Base-by-base conservation (phyloP, 1,140 invertebrate genomes). In the Plodia interpunctella region DNA sequence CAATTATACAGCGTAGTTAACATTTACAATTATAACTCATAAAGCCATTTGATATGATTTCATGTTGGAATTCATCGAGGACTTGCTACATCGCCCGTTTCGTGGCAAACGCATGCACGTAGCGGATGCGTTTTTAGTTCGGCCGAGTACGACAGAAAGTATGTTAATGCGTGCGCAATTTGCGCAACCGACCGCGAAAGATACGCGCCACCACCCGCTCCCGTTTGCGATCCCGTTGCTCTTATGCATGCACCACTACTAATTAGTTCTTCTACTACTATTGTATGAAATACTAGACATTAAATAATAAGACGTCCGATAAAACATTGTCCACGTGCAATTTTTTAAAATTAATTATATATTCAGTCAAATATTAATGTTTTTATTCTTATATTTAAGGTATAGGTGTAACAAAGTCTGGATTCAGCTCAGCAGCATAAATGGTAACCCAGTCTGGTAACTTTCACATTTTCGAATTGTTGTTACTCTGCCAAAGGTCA, bases 111-210 rank as follows among this genome's bases (percentile, higher is more conserved):
- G 55, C 60, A 55, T 21, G 44, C 56, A 62, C 67, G 67, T 76
- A 72, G 76, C 81, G 80, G 78, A 77, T 76, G 73, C 68, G 73
- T 81, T 84, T 81, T 80, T 79, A 78, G 74, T 64, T 68, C 69
- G 74, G 68, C 62, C 68, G 74, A 63, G 15, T 25, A 53, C 60
- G 68, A 69, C 82, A 78, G 80, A 87, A 87, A 86, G 84, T 85
- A 78, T 84, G 85, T 65, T 80, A 85, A 80, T 76, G 74, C 73
- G 73, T 78, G 72, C 80, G 70, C 69, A 71, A 66, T 80, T 77
- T 78, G 73, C 68, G 66, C 81, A 79, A 70, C 81, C 69, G 68
- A 72, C 71, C 83, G 76, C 62, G 65, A 64, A 72, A 74, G 76
- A 75, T 70, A 82, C 77, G 76, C 78, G 72, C 74, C 65, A 55